Conservation (phyloP, 2,888 invertebrate genomes). For the Spisula solida region DNA sequence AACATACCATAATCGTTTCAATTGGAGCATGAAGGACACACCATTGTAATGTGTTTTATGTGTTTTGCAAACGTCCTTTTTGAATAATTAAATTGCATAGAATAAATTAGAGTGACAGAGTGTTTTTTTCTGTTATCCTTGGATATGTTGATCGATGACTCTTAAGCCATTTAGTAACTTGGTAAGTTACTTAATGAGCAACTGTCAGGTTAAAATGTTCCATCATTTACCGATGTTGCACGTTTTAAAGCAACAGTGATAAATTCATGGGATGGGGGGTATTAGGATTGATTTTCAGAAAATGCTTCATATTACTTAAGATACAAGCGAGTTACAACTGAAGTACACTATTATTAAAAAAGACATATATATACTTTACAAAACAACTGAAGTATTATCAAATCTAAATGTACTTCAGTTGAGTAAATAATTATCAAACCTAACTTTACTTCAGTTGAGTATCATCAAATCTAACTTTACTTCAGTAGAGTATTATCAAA, state of each 20-base stretch:
- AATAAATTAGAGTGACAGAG: neutral
- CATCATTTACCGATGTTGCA: neutral
- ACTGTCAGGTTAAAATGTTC: neutral
- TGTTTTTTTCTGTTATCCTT: neutral
- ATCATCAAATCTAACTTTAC: no score
- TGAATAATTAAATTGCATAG: slow-evolving; percentile 3
- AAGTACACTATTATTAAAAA: no score
- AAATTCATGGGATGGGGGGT: neutral
- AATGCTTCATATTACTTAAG: no score
- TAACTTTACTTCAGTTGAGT: no score
- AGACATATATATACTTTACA: no score
- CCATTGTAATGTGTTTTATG: neutral
- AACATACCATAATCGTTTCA: neutral
- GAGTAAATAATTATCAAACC: no score
- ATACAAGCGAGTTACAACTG: no score
- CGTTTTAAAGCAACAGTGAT: neutral
- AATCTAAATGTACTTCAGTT: no score
- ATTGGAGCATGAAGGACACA: neutral
- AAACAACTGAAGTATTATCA: no score
- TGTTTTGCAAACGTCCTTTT: neutral
- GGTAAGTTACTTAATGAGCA: neutral
- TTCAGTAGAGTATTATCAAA: no score
- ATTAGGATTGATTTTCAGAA: neutral
- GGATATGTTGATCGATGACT: neutral
- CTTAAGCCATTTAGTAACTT: neutral